Conservation (phyloP, 2,888 invertebrate genomes). For the Mimumesa dahlbomi region DNA sequence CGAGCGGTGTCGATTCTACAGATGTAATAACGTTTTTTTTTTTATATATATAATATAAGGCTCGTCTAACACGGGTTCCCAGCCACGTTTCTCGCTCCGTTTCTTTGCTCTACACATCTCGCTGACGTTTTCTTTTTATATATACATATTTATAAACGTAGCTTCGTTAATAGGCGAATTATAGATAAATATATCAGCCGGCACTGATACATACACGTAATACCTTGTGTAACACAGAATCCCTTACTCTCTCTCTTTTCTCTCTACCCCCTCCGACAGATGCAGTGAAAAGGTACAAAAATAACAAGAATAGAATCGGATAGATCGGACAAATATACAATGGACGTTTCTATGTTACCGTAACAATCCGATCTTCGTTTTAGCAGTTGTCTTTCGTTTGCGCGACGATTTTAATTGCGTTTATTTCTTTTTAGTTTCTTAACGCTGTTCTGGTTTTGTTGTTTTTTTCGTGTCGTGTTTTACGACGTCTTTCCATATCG, state of each 20-base stretch:
- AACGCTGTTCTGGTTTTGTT: too few species aligned
- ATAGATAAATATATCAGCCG: too few species aligned
- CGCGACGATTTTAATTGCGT: too few species aligned
- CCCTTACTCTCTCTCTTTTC: too few species aligned
- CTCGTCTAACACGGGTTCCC: not conserved
- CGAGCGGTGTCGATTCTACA: not conserved
- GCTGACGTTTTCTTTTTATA: not conserved
- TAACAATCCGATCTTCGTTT: too few species aligned
- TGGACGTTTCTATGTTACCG: slow-evolving; percentile 15
- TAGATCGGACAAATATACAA: slow-evolving; percentile 44
- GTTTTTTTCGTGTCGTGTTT: too few species aligned
- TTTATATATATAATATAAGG: too few species aligned
- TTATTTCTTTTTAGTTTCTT: too few species aligned
- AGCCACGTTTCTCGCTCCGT: not conserved
- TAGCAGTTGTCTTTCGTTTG: too few species aligned
- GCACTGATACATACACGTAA: not conserved
- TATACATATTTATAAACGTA: slow-evolving; percentile 37
- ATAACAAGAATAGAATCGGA: slow-evolving; percentile 64
- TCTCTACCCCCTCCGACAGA: slow-evolving; percentile 37
- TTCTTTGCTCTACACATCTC: not conserved
- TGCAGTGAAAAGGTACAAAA: slow-evolving; percentile 67
- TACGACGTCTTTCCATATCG: too few species aligned
- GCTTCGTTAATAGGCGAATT: not conserved
- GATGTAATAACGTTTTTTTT: slow-evolving; percentile 11
- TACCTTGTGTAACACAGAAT: slow-evolving; percentile 13